Conservation (phyloP, 2,113 vertebrate genomes). For the Cyphomyrus plagiostoma region DNA sequence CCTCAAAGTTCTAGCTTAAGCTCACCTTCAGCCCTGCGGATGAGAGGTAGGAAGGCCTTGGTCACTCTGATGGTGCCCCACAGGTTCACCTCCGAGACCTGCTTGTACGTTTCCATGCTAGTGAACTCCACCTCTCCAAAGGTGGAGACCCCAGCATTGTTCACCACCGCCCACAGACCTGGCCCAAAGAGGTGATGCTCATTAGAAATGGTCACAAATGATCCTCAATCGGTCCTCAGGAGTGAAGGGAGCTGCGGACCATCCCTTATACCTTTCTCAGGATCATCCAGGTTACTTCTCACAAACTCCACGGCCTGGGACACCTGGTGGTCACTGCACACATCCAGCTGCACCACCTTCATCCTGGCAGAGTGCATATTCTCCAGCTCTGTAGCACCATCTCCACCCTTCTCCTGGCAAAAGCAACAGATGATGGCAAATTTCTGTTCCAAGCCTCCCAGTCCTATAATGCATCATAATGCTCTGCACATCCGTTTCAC, state of each 20-base stretch:
- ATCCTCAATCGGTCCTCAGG: neutral
- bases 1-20: neutral
- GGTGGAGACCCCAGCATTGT: constrained; percentile 70
- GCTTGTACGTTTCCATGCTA: constrained; percentile 68
- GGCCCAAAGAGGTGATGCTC: neutral
- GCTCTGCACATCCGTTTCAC: neutral
- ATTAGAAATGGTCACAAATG: neutral
- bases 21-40: constrained; percentile 74
- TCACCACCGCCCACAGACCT: constrained; percentile 85
- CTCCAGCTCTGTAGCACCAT: constrained; percentile 62
- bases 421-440: neutral
- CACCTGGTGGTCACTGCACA: constrained; percentile 76
- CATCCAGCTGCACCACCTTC: constrained; percentile 78
- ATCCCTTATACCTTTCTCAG: constrained; percentile 57
- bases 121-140: constrained; percentile 83
- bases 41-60: constrained; percentile 74
- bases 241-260: neutral
- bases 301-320: constrained; percentile 59
- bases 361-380: constrained; percentile 65
- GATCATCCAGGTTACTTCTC: constrained; percentile 54
- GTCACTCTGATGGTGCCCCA: constrained; percentile 81
- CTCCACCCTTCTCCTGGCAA: constrained; percentile 61
- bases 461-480: neutral
- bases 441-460: neutral
- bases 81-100: constrained; percentile 73